Conservation (phyloP, 2,797 vertebrate genomes). For the Aulostomus chinensis region DNA sequence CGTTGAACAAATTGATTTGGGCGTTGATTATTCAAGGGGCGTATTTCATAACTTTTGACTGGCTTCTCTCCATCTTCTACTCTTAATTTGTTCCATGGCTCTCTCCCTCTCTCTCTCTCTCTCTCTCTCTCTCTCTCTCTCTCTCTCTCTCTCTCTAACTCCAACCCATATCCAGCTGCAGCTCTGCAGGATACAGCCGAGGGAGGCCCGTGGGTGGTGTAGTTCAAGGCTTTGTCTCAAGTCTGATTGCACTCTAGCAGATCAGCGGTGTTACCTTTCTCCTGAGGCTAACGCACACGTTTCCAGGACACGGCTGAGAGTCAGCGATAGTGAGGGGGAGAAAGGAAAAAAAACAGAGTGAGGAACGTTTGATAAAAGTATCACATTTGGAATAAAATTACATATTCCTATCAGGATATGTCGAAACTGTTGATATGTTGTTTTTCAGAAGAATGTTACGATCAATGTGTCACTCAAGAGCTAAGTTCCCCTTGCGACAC, state of each 20-base stretch:
- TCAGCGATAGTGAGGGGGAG: conserved; percentile 18
- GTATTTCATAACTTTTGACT: conserved; percentile 63
- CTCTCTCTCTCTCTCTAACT: conserved; percentile 20
- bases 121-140: conserved; percentile 29
- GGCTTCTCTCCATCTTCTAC: conserved; percentile 45
- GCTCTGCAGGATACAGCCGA: conserved; percentile 35
- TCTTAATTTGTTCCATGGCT: conserved; percentile 20
- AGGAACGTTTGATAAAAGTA: conserved; percentile 37
- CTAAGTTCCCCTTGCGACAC: too few species aligned
- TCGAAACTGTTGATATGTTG: too few species aligned
- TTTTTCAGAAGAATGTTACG: too few species aligned
- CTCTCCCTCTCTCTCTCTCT: neutral
- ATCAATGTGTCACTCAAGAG: too few species aligned
- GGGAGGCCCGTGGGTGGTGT: conserved; percentile 38
- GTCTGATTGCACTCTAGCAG: conserved; percentile 46
- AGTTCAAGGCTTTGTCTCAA: conserved; percentile 44
- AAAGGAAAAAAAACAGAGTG: conserved; percentile 18
- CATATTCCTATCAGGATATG: too few species aligned
- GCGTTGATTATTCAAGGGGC: conserved; percentile 65
- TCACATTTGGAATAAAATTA: too few species aligned
- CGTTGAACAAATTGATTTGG: conserved; percentile 72
- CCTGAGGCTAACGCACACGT: conserved; percentile 37
- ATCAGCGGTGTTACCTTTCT: conserved; percentile 47
- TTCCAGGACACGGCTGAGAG: conserved; percentile 30
- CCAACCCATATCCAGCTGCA: conserved; percentile 44